Base-by-base conservation (phyloP, 2,113 vertebrate genomes). In the Pelodiscus sinensis region DNA sequence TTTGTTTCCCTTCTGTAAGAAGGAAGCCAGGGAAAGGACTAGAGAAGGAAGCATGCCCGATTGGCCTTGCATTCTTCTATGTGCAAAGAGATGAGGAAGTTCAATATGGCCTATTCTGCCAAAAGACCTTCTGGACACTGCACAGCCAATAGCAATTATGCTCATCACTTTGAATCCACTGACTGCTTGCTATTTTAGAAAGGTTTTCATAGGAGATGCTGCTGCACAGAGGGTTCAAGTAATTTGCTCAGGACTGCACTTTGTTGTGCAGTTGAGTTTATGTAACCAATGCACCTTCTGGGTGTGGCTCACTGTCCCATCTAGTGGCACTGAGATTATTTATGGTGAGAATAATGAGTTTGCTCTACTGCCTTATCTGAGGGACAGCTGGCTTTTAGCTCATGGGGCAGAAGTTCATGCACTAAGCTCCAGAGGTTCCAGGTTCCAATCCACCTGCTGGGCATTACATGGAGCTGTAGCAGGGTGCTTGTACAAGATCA, bases 1-100 rank as follows among this genome's bases (percentile, higher is more conserved):
- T 84, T 96, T 82, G 57, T 73, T 93, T 87, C 79, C 56, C 8
- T 81, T 0, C 5, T 84, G 56, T 89, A 14, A 84, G 89, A 90
- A 81, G 14, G 90, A 94, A 90, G 52, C 44, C 27, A 21, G 55
- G 68, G 87, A 79, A 81, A 93, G 16, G 13, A 4, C 80, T 25
- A 8, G 73, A 5, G 38, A 27, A 44, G 38, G 38, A 44, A 27
- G 1, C 73, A 44, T 27, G 14, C 25, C 38, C 5, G 16, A 68
- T 68, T 68, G 31, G 62, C 29, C 62, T n/a, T n/a, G 8, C 16
- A 16, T 44, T 68, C 16, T 68, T 31, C 15, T 65, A 73, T 12
- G 22, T 50, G 22, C 38, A 44, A 50, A 44, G 38, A 50, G 73
- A 50, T 77, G 24, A 21, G 73, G 5, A 14, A 50, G 38, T 10